Evolutionary conservation across 2,888 invertebrate genomes (phyloP), one percentile per base, ranked within the genome.

Genomic region (Amorpha juglandis): DNA sequence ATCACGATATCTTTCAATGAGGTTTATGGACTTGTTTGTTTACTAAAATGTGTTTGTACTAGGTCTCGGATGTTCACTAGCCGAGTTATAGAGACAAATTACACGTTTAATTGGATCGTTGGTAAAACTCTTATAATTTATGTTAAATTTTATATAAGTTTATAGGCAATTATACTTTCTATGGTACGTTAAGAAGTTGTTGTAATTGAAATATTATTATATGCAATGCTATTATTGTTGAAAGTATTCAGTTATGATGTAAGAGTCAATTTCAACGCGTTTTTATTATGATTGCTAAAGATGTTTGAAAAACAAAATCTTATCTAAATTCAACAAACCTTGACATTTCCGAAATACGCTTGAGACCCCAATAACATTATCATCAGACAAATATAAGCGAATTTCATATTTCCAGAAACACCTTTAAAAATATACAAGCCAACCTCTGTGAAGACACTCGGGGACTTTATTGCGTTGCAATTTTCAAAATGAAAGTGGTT

Each of bases 401-500:
- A 42, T n/a, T 38, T 55, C 42, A 58, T 58, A 42, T 38, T 58
- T 42, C 16, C 12, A 58, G 42, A 42, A 42, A 42, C 42, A 58
- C 38, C 38, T 63, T 47, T 27, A 47, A 19, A 53, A 12, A 38
- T 42, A 64, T 47, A 55, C 27, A 64, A 55, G 27, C 16, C 33
- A 35, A 47, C 12, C 38, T 64, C 47, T 55, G 33, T 27, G 16
- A 52, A 55, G 64, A 55, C 55, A 55, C 47, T 64, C 19, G 27
- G 27, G 68, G 74, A 78, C 76, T 80, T 84, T 81, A 84, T 83
- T 73, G 81, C 77, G 75, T 80, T 81, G 88, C 86, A 88, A 89
- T 88, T 89, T 87, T 81, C 77, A 82, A 86, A 88, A 88, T 88
- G 84, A 86, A 86, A 84, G 76, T 77, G 75, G 68, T 71, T 69